A percentile compares a stretch with the other conserved stretches of the same genome.
phyloP scores from a whole-genome alignment of 2,797 vertebrate genomes.

The Karalla daura region DNA sequence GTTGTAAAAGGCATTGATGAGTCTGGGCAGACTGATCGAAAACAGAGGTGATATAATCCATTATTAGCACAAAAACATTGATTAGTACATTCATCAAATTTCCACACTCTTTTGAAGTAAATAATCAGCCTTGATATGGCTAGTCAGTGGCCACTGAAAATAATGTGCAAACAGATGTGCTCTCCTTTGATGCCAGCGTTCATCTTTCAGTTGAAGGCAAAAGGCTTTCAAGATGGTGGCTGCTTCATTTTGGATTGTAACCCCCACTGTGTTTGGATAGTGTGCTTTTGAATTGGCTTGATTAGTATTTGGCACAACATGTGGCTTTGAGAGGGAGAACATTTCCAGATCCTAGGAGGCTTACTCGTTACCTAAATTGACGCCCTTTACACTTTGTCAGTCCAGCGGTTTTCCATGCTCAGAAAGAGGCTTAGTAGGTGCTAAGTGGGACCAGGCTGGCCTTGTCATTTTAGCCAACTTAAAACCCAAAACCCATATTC shows the following conservation, averaged over 20 bases:
- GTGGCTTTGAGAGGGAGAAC: constrained; percentile 48
- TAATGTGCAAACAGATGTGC: constrained; percentile 23
- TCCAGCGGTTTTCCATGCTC: constrained; percentile 13
- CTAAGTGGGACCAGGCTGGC: constrained; percentile 10
- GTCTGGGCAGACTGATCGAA: constrained; percentile 3
- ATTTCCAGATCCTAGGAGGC: constrained; percentile 36
- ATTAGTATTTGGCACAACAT: constrained; percentile 56
- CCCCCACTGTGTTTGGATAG: constrained; percentile 48
- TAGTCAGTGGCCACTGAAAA: constrained; percentile 17
- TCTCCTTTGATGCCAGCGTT: constrained; percentile 53
- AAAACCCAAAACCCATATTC: constrained; percentile 43
- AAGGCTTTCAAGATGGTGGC: constrained; percentile 61
- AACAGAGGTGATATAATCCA: not conserved
- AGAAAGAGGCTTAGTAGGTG: constrained; percentile 44
- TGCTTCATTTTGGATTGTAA: constrained; percentile 48
- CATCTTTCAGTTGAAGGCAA: constrained; percentile 38
- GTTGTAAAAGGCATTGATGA: constrained; percentile 17
- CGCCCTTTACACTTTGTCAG: constrained; percentile 37
- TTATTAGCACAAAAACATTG: constrained; percentile 6
- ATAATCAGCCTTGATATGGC: not conserved
- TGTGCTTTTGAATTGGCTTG: constrained; percentile 59
- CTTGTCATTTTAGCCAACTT: constrained; percentile 45
- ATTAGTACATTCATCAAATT: constrained; percentile 1
- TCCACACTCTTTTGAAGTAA: not conserved
- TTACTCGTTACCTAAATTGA: constrained; percentile 47